Base-by-base conservation (phyloP, 1,140 invertebrate genomes). In the Brachionus sp. region DNA sequence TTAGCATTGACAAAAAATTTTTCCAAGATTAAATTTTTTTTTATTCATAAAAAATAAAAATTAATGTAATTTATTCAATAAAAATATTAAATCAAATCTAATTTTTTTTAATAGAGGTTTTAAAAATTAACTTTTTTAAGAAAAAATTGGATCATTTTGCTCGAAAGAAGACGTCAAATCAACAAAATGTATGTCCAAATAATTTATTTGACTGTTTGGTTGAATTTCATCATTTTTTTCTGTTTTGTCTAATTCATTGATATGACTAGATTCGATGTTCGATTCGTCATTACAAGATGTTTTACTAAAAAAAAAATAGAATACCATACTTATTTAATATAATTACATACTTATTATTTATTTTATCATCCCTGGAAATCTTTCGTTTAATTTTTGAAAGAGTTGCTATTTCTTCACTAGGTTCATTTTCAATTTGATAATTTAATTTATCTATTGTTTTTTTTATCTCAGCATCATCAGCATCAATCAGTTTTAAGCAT, bases 361-460 rank as follows among this genome's bases (percentile, higher is more conserved):
- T 5, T 13, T 33, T 39, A n/a, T 37, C 29, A 39, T 70, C 66
- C 33, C 35, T 70, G 13, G 66, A 70, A 9, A 0, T 70, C 2
- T 70, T 70, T 12, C 37, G 33, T 2, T 70, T 66, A 29, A 13
- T n/a, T 33, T 33, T 33, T 33, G 64, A 35, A 19, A 70, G 37
- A 10, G 39, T 75, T 25, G 35, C 3, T 42, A 33, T 37, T 75
- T 23, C 44, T 75, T 25, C 23, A 25, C 39, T 5, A 25, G 19
- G 12, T 33, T 25, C 25, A 13, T 19, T 46, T n/a, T 13, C 19
- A 25, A 75, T 46, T 46, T 46, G 16, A 13, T 50, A 1, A 75
- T 46, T 46, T 44, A 75, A n/a, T 19, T 80, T 66, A n/a, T 80
- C 77, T 29, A 80, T 80, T 37, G 62, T 23, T 62, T 42, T 80